Percentiles rank a stretch among this genome's conserved stretches.
Conservation (phyloP, 2,113 vertebrate species). For the Mustela lutreola region DNA sequence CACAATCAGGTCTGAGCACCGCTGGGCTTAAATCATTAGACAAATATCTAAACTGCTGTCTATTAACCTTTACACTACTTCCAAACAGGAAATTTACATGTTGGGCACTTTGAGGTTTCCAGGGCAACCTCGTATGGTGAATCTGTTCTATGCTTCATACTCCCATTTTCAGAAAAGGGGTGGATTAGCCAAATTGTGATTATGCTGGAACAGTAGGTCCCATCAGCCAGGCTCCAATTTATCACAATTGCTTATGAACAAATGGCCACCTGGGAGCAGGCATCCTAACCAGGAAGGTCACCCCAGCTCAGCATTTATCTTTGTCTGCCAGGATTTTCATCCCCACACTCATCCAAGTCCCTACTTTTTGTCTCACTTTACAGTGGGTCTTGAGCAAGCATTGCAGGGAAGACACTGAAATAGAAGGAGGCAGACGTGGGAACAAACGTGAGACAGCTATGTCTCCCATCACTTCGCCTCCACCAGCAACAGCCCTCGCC, state of each 20-base stretch:
- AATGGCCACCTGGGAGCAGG: neutral
- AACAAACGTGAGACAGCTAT: neutral
- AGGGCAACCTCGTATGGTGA: neutral
- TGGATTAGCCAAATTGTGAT: neutral
- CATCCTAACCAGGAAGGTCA: neutral
- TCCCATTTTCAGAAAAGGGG: constrained; percentile 18
- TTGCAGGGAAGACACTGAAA: neutral
- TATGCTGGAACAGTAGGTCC: neutral
- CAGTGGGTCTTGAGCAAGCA: neutral
- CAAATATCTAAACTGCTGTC: neutral
- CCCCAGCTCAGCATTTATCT: neutral
- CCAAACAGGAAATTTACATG: neutral
- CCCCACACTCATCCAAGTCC: neutral
- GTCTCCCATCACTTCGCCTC: neutral
- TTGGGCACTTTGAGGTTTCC: constrained; percentile 20
- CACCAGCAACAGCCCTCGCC: neutral
- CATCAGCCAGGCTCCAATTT: neutral
- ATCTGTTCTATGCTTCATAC: neutral
- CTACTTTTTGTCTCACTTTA: neutral
- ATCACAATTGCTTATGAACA: constrained; percentile 33
- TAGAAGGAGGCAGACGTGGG: neutral
- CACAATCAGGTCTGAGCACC: neutral
- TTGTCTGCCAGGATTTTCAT: neutral
- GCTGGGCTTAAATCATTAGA: neutral
- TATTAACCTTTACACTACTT: neutral